Evolutionary conservation across 2,797 vertebrate genomes (phyloP).

Genomic region (Crocodylus rhombifer): DNA sequence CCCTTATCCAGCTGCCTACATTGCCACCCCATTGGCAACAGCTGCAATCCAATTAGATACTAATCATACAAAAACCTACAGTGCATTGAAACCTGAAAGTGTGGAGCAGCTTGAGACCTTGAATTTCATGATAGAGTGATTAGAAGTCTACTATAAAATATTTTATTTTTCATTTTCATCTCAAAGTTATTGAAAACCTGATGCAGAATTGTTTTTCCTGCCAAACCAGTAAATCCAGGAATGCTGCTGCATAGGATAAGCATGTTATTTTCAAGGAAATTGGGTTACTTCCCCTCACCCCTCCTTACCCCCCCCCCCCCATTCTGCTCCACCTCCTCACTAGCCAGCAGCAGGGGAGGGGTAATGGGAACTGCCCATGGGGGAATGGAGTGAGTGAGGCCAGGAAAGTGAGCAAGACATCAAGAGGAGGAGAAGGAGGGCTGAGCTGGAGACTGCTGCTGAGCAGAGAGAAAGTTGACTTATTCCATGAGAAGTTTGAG

Average conservation of each 20-base stretch:
- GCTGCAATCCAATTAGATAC: background rate
- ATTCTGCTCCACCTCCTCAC: no score
- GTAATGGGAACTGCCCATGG: no score
- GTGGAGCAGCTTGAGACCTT: background rate
- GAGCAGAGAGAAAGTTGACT: no score
- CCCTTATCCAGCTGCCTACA: background rate
- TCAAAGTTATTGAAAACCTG: background rate
- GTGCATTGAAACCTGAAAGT: background rate
- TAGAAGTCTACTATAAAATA: background rate
- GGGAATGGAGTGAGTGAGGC: no score
- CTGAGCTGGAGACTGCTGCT: no score
- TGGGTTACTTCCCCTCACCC: no score
- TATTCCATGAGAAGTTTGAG: no score
- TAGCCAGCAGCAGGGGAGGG: no score
- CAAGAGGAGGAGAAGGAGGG: no score
- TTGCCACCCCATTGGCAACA: background rate
- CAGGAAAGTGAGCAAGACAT: no score
- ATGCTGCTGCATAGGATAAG: background rate
- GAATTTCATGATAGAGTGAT: background rate
- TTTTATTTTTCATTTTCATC: background rate
- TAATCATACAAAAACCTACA: fast-evolving
- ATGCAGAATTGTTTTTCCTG: background rate
- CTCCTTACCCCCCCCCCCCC: no score
- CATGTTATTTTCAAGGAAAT: no score
- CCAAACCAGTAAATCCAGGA: background rate